Evolutionary conservation across 2,113 vertebrate genomes (phyloP).

Genomic region (Electrona antarctica): DNA sequence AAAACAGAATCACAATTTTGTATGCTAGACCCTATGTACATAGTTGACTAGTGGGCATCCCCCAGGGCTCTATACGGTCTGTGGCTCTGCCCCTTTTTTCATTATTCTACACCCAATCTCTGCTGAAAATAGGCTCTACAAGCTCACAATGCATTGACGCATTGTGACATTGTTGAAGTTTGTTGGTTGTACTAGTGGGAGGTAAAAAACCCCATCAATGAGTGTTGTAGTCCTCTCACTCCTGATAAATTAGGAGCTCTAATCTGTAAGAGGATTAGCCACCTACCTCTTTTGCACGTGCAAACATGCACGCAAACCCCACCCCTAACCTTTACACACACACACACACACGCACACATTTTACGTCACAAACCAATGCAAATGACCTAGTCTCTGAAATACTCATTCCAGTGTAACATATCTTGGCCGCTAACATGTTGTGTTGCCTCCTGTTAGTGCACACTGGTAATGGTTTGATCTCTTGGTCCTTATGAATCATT

Average conservation of each 20-base stretch:
- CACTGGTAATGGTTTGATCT: neutral
- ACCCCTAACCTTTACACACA: slow-evolving; percentile 18
- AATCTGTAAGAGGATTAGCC: slow-evolving; percentile 78
- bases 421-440: slow-evolving; percentile 6
- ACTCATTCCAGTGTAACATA: slow-evolving; percentile 17
- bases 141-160: neutral
- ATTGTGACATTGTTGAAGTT: neutral
- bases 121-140: no score
- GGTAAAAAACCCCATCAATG: slow-evolving; percentile 38
- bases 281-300: slow-evolving; percentile 62
- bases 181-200: slow-evolving; percentile 3
- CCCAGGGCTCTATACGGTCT: no score
- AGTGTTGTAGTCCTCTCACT: slow-evolving; percentile 61
- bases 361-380: slow-evolving; percentile 24
- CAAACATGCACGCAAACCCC: slow-evolving; percentile 39
- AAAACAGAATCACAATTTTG: no score
- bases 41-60: no score
- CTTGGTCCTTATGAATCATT: neutral
- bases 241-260: slow-evolving; percentile 72
- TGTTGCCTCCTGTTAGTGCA: neutral
- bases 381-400: neutral
- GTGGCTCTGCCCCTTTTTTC: no score
- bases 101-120: no score
- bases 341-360: slow-evolving; percentile 32
- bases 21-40: no score